Base-by-base conservation (phyloP, 2,888 invertebrate species). In the Emmelina monodactyla region DNA sequence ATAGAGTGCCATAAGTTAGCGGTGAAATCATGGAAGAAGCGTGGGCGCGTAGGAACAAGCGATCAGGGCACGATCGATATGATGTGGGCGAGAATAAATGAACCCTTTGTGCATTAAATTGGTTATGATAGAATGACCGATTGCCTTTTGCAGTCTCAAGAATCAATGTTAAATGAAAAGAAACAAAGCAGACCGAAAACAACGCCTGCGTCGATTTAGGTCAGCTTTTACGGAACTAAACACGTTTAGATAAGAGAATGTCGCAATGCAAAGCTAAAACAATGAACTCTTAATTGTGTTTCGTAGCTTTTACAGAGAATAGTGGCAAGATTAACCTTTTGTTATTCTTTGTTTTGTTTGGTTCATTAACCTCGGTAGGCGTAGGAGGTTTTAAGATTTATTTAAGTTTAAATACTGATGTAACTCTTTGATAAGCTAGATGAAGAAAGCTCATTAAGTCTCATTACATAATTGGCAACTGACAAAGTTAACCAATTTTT, bases 21-120 rank as follows among this genome's bases (percentile, higher is more conserved):
- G 25, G 25, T 9, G 11, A 25, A 25, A 11, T 25, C 9, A 43
- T 39, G 39, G 45, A 46, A 48, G 46, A 43, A 36, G 43, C 38
- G 35, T 37, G 66, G 70, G 72, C 69, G 56, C 71, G 69, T 64
- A 65, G 59, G 56, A 45, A 42, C 44, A 56, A 59, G 51, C 56
- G 57, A 73, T 73, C 68, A 62, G 72, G 75, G 75, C 65, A 52
- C 62, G 67, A 75, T 73, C 69, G 71, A 72, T 72, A 43, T 40
- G 41, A 67, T 69, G 75, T 75, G 75, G 73, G 75, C 63, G 67
- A 55, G 58, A 49, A 53, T 61, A 69, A 70, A 71, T 58, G 68
- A 73, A 62, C 72, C 69, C 69, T 76, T 78, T 76, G 73, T 78
- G 50, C 51, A 47, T 50, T 66, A 64, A 66, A 76, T 75, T 73